These are phyloP conservation scores for Accipiter virgatus DNA, from an alignment of 2,113 vertebrate genomes.

Conservation along the genomic window DNA sequence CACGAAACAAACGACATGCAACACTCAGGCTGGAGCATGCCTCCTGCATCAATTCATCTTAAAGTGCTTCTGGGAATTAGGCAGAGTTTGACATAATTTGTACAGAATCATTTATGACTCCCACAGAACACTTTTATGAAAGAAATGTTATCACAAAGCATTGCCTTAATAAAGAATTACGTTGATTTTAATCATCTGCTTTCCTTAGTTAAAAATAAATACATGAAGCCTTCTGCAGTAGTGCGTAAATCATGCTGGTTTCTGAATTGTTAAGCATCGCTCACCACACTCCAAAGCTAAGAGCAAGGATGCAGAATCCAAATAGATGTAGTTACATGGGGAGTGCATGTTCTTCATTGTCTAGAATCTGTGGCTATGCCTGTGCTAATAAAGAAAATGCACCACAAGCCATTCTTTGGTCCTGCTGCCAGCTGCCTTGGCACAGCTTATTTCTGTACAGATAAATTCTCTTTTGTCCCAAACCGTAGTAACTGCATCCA, in stretches of 20 bases:
- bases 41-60: background rate
- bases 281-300: background rate
- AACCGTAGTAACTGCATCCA: background rate
- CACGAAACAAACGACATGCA: background rate
- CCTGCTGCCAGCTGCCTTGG: background rate
- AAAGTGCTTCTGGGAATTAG: slow-evolving; percentile 30
- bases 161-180: slow-evolving; percentile 41
- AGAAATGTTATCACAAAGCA: slow-evolving; percentile 43
- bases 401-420: background rate
- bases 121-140: background rate
- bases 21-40: background rate
- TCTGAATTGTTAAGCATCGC: background rate
- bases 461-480: background rate
- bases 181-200: background rate
- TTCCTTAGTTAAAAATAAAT: slow-evolving; percentile 28
- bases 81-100: slow-evolving; percentile 6
- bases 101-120: background rate
- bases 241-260: background rate
- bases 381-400: background rate
- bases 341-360: background rate
- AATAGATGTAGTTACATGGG: background rate
- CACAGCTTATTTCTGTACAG: background rate
- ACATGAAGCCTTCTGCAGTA: background rate
- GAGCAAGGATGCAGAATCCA: slow-evolving; percentile 4
- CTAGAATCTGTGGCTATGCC: background rate